Conservation (phyloP, 2,113 vertebrate species). For the Ochotona curzoniae region DNA sequence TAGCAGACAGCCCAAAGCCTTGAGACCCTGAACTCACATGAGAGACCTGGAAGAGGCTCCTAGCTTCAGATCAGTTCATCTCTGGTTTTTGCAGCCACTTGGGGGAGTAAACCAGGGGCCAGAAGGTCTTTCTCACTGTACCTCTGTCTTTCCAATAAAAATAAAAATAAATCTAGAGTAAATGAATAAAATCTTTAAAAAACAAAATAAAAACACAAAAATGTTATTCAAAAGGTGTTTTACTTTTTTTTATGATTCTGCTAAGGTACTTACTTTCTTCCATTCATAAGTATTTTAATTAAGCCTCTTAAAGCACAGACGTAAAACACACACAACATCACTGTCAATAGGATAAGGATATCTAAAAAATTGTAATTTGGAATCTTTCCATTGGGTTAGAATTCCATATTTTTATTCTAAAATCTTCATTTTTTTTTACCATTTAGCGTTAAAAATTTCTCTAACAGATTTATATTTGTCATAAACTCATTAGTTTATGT, state of each 20-base stretch:
- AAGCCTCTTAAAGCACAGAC: not conserved
- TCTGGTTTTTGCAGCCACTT: no score
- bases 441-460: not conserved
- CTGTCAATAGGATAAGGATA: no score
- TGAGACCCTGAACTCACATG: no score
- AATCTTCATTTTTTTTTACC: not conserved
- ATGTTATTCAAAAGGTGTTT: not conserved
- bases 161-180: no score
- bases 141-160: no score
- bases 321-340: not conserved
- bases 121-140: no score
- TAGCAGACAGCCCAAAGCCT: no score
- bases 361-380: not conserved
- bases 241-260: not conserved
- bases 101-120: no score
- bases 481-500: not conserved
- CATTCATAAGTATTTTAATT: not conserved
- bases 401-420: conserved; percentile 8
- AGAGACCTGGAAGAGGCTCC: no score
- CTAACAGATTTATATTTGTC: conserved; percentile 15
- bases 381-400: conserved; percentile 29
- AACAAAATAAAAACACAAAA: no score
- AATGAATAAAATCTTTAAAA: no score
- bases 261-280: not conserved
- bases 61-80: no score